Base-by-base conservation (phyloP, 2,113 vertebrate species). In the Muscicapa adusta region DNA sequence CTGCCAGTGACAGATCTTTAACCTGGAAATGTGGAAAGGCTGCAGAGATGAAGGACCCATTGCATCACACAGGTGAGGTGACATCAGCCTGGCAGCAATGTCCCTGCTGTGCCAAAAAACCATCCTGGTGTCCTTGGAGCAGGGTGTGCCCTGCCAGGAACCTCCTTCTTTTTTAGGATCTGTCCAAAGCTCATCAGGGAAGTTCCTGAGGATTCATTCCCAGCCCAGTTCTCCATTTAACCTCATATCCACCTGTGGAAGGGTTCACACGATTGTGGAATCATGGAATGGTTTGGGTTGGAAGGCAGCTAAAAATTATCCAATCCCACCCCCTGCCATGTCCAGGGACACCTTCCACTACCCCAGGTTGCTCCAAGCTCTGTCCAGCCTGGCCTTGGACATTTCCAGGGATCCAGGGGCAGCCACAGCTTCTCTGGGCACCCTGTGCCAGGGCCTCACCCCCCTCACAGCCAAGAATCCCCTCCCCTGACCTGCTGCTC, bases 381-480 rank as follows among this genome's bases (percentile, higher is more conserved):
- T 12, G 11, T 12, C 43, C 43, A 45, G 9, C 18, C 43, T 45
- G 43, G 43, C 43, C 53, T 68, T 4, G 47, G 6, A 26, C n/a
- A 47, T 4, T 31, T 22, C 20, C n/a, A 47, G 38, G 17, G n/a
- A 66, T 23, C 16, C 47, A 53, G n/a, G 22, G 17, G 12, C n/a
- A 75, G 6, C 25, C 54, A 34, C 54, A 54, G 8, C 54, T 54
- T 5, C 47, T 42, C 18, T 75, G 78, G 25, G 22, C 1, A 48
- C 0, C 6, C 33, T 81, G 38, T 60, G 18, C 24, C 40, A 47
- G 40, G 11, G 6, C 0, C 29, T 60, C 29, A 5, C 8, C 4
- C 3, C 6, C 1, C 31, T 61, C 54, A 40, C n/a, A 67, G 38
- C 7, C 29, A 61, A 31, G 19, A 75, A 34, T 61, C 8, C 14